Percentiles rank a stretch among this genome's conserved stretches.
phyloP scores from a whole-genome alignment of 2,797 vertebrate genomes.

The Liasis olivaceus region DNA sequence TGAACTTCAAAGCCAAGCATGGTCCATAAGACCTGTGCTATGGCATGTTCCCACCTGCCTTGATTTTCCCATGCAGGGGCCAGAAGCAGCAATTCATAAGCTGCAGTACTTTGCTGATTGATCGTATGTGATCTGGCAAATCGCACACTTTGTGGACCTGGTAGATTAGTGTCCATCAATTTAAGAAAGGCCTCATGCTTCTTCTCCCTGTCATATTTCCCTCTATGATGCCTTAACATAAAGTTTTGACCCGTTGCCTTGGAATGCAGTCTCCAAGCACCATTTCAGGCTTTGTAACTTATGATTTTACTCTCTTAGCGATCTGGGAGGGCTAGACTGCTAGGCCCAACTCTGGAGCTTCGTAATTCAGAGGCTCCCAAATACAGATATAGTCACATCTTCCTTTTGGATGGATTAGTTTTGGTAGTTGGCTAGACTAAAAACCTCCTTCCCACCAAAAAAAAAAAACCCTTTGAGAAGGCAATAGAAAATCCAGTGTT shows the following conservation, averaged over 20 bases:
- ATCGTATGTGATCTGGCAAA: too few species aligned
- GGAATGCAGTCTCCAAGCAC: neutral
- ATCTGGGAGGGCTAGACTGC: too few species aligned
- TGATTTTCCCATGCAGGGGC: neutral
- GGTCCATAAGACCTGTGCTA: neutral
- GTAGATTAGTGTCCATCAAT: neutral
- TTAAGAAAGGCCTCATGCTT: neutral
- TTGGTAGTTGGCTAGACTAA: too few species aligned
- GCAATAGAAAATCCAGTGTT: neutral
- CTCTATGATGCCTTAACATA: neutral
- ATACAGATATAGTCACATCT: too few species aligned
- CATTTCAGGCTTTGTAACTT: neutral
- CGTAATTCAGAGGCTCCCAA: too few species aligned
- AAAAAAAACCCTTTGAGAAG: too few species aligned
- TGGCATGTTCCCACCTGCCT: neutral
- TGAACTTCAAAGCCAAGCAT: neutral
- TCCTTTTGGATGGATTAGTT: too few species aligned
- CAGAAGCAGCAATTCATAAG: neutral
- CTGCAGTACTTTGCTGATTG: neutral
- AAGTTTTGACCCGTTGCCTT: neutral
- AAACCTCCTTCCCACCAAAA: too few species aligned
- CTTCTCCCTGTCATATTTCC: neutral
- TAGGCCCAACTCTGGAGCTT: too few species aligned
- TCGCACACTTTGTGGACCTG: neutral
- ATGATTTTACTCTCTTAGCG: too few species aligned